A percentile compares a stretch with the other conserved stretches of the same genome.
Conservation (phyloP, 2,797 vertebrate genomes). For the Amblyraja radiata region DNA sequence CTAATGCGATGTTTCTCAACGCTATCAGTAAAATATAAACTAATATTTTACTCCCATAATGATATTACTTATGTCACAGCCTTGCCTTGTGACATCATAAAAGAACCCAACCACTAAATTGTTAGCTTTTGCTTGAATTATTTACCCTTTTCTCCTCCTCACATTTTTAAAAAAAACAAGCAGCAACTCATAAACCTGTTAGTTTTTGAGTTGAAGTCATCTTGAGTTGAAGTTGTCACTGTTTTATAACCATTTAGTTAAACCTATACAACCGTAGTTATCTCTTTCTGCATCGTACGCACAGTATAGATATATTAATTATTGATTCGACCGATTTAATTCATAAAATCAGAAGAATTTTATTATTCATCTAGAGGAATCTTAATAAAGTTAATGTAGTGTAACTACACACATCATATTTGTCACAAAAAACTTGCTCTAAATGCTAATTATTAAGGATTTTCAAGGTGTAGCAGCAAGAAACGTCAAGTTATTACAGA, state of each 20-base stretch:
- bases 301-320: background rate
- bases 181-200: background rate
- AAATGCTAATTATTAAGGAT: background rate
- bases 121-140: background rate
- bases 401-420: background rate
- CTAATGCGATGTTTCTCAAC: background rate
- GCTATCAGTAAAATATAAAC: background rate
- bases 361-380: background rate
- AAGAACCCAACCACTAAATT: background rate
- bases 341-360: background rate
- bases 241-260: background rate
- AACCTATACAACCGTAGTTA: background rate
- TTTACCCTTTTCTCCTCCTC: background rate
- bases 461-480: background rate
- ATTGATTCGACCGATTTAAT: background rate
- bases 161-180: background rate
- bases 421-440: background rate
- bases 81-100: constrained; percentile 32
- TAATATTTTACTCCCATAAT: constrained; percentile 5
- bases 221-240: background rate
- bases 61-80: constrained; percentile 26
- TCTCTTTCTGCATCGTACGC: background rate
- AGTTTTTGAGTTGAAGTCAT: background rate
- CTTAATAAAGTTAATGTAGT: background rate
- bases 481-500: background rate